Conservation (phyloP, 2,113 vertebrate species). For the Boulengeromyrus knoepffleri region DNA sequence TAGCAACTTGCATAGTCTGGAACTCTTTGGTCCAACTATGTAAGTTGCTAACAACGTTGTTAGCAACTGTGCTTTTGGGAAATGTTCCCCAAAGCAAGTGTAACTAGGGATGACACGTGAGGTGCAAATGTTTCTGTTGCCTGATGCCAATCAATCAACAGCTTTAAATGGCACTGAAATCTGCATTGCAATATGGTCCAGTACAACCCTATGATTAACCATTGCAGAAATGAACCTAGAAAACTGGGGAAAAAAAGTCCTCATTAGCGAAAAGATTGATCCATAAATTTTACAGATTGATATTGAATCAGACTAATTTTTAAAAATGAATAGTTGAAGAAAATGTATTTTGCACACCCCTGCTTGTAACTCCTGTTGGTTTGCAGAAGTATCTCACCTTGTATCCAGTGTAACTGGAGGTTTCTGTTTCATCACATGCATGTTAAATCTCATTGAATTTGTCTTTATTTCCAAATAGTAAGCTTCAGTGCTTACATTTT, state of each 20-base stretch:
- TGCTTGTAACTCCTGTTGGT: neutral
- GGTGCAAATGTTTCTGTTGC: too few species aligned
- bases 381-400: neutral
- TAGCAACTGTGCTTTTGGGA: too few species aligned
- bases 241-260: neutral
- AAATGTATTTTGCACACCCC: neutral
- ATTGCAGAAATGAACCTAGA: neutral
- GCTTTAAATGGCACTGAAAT: too few species aligned
- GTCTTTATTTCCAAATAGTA: conserved; percentile 55
- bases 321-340: too few species aligned
- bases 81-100: too few species aligned
- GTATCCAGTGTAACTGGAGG: neutral
- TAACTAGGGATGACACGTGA: too few species aligned
- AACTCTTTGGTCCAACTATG: too few species aligned
- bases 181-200: too few species aligned
- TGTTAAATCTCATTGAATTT: neutral
- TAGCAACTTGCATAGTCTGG: too few species aligned
- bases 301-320: neutral
- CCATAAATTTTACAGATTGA: neutral
- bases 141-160: too few species aligned
- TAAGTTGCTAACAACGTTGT: too few species aligned
- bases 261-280: neutral
- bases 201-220: neutral
- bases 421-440: neutral
- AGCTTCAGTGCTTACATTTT: conserved; percentile 92